These are phyloP conservation scores for Parochlus steinenii DNA, from an alignment of 2,888 invertebrate species.

Conservation along the genomic window DNA sequence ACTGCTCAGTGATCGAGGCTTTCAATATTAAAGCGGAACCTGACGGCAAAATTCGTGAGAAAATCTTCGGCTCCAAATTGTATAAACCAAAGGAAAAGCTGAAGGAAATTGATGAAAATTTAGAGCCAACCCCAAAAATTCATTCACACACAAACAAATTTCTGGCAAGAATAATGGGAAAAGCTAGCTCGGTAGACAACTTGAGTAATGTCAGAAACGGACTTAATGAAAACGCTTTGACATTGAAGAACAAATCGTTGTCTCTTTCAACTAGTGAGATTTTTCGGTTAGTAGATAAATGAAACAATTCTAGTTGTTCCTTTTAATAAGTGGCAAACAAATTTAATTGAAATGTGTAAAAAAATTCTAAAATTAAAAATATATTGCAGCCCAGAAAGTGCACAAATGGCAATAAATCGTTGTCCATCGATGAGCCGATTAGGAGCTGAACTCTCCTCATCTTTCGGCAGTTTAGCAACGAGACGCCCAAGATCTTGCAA, in stretches of 20 bases:
- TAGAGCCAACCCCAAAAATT: conserved; percentile 8
- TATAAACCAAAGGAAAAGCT: conserved; percentile 12
- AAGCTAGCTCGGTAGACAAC: conserved; percentile 35
- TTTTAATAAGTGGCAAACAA: no score
- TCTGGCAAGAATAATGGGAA: conserved; percentile 32
- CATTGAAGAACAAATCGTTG: conserved; percentile 24
- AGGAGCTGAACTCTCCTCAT: conserved; percentile 7
- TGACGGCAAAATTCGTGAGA: conserved; percentile 30
- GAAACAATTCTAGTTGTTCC: no score
- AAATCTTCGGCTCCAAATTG: conserved; percentile 27
- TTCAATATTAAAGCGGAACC: conserved; percentile 31
- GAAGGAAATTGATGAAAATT: conserved; percentile 15
- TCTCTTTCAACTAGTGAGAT: conserved; percentile 33
- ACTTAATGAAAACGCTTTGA: conserved; percentile 17
- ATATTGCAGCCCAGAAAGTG: conserved; percentile 4
- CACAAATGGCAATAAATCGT: conserved; percentile 13
- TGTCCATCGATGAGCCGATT: conserved; percentile 15
- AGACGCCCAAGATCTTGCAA: conserved; percentile 15
- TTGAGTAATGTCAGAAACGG: conserved; percentile 19
- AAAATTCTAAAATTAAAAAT: no score
- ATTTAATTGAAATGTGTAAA: no score
- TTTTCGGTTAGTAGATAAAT: conserved; percentile 21
- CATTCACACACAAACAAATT: conserved; percentile 32
- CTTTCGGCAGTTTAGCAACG: conserved; percentile 7
- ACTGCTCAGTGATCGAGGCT: conserved; percentile 32